Percentiles rank a stretch among this genome's conserved stretches.
Conservation (phyloP, 1,140 invertebrate species). For the Neodiprion lecontei region DNA sequence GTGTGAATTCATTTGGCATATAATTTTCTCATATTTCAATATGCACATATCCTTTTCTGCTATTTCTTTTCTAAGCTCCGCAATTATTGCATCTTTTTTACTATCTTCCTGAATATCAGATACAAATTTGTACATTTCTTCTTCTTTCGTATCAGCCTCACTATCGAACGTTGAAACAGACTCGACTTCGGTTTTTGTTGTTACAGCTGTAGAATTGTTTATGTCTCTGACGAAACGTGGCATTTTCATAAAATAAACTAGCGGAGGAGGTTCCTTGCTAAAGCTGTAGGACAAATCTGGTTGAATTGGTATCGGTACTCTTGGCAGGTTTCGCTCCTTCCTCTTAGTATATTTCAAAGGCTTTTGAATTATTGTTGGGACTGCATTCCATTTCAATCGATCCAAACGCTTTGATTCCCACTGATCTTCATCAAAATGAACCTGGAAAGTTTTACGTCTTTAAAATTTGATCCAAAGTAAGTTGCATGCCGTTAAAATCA, state of each 20-base stretch:
- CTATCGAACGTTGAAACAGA: not conserved
- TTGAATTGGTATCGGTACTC: not conserved
- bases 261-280: not conserved
- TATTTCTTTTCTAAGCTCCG: not conserved
- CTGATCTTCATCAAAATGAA: not conserved
- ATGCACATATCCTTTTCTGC: not conserved
- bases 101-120: not conserved
- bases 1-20: constrained; percentile 5
- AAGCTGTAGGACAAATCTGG: not conserved
- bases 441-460: not conserved
- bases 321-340: not conserved
- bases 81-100: not conserved
- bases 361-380: not conserved
- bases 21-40: constrained; percentile 3
- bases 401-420: not conserved
- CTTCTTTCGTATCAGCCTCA: not conserved
- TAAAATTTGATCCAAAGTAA: too few species aligned
- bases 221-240: not conserved
- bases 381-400: not conserved
- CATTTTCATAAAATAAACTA: not conserved
- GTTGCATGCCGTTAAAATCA: too few species aligned
- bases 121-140: not conserved
- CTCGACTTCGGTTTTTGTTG: not conserved
- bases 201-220: not conserved
- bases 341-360: not conserved